Conservation (phyloP, 2,797 vertebrate species). For the Sphenodon punctatus region DNA sequence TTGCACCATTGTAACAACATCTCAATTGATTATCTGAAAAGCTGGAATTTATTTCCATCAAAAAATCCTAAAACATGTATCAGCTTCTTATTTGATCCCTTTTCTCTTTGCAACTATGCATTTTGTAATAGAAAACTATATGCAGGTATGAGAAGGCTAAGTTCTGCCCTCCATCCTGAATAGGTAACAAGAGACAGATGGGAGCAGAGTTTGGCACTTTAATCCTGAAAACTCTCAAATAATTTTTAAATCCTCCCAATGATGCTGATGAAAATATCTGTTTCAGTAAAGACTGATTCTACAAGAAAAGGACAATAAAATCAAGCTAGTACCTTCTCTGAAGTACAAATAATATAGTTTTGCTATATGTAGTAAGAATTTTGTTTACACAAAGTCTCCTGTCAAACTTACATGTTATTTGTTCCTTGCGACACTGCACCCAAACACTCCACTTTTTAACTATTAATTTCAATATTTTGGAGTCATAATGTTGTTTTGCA, state of each 20-base stretch:
- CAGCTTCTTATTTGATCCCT: background rate
- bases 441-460: slow-evolving; percentile 67
- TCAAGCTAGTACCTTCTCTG: background rate
- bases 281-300: background rate
- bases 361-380: background rate
- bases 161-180: background rate
- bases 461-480: slow-evolving; percentile 25
- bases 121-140: background rate
- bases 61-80: background rate
- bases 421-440: slow-evolving; percentile 56
- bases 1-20: background rate
- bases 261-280: background rate
- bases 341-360: background rate
- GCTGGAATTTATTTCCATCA: background rate
- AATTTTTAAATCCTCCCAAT: background rate
- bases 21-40: background rate
- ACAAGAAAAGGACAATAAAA: background rate
- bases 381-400: background rate
- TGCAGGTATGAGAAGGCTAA: background rate
- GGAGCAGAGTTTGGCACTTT: background rate
- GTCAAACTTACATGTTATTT: slow-evolving; percentile 61
- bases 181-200: background rate
- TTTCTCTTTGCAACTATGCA: background rate
- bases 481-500: slow-evolving; percentile 46
- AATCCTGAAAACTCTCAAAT: background rate